Percentiles rank a stretch among this genome's conserved stretches.
Conservation (phyloP, 2,113 vertebrate genomes). For the Corythornis cristatus region DNA sequence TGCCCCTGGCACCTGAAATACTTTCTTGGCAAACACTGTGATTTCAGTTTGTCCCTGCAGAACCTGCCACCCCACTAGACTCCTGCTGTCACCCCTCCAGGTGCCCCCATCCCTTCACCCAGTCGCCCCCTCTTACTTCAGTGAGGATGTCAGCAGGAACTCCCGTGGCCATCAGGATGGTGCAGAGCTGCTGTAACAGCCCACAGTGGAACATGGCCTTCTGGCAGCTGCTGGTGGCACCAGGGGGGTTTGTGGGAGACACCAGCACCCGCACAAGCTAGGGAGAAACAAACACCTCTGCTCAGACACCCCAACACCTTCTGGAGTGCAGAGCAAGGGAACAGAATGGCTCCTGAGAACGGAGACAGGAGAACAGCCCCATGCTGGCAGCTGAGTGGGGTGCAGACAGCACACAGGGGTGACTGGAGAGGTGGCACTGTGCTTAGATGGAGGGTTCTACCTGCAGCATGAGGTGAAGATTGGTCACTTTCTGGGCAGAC, state of each 20-base stretch:
- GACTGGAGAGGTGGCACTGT: background rate
- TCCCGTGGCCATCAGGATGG: slow-evolving; percentile 96
- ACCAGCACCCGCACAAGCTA: slow-evolving; percentile 95
- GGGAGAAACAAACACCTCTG: background rate
- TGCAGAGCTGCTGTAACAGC: slow-evolving; percentile 93
- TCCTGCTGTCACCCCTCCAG: background rate
- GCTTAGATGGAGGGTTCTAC: slow-evolving; percentile 60
- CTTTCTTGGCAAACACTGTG: accelerated
- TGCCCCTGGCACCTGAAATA: background rate
- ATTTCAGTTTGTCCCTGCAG: background rate
- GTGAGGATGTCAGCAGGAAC: slow-evolving; percentile 97
- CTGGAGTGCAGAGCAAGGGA: background rate
- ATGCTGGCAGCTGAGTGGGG: background rate
- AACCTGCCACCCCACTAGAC: background rate
- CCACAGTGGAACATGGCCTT: slow-evolving; percentile 96
- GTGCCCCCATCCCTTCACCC: background rate
- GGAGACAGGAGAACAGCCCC: background rate
- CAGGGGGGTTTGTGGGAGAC: slow-evolving; percentile 93
- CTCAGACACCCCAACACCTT: background rate
- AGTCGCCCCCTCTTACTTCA: slow-evolving; percentile 76
- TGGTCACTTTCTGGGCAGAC: slow-evolving; percentile 98
- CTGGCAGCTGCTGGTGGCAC: slow-evolving; percentile 94
- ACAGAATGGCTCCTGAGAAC: background rate
- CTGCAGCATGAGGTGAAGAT: slow-evolving; percentile 98
- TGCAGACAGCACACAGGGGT: background rate